Conservation (phyloP, 2,113 vertebrate genomes). For the Pavo muticus region DNA sequence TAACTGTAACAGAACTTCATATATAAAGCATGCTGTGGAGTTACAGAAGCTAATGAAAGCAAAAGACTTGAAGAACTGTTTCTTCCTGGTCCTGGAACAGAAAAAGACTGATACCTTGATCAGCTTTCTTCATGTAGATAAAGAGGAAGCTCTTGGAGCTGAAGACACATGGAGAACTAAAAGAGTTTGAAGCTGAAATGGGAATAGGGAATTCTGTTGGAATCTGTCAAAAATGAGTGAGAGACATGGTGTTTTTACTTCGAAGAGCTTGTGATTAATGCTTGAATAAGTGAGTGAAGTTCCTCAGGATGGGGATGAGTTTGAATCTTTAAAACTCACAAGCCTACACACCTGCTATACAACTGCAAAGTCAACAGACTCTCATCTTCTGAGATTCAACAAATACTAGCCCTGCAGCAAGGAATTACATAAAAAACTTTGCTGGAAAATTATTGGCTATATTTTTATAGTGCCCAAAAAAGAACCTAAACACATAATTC, state of each 20-base stretch:
- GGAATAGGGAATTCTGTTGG: neutral
- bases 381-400: neutral
- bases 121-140: neutral
- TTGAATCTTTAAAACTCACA: neutral
- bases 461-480: neutral
- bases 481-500: neutral
- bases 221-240: neutral
- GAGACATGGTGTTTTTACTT: neutral
- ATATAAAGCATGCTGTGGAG: neutral
- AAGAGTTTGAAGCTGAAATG: neutral
- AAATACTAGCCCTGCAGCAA: neutral
- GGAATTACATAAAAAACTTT: neutral
- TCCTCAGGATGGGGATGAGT: neutral
- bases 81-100: neutral
- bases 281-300: neutral
- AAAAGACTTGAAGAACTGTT: neutral
- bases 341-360: neutral
- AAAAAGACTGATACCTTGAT: neutral
- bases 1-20: neutral
- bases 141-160: neutral
- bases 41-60: neutral
- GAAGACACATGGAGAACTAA: neutral
- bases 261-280: neutral
- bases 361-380: neutral
- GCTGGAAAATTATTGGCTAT: neutral